Evolutionary conservation across 2,888 invertebrate genomes (phyloP).

Genomic region (Caenorhabditis doughertyi): DNA sequence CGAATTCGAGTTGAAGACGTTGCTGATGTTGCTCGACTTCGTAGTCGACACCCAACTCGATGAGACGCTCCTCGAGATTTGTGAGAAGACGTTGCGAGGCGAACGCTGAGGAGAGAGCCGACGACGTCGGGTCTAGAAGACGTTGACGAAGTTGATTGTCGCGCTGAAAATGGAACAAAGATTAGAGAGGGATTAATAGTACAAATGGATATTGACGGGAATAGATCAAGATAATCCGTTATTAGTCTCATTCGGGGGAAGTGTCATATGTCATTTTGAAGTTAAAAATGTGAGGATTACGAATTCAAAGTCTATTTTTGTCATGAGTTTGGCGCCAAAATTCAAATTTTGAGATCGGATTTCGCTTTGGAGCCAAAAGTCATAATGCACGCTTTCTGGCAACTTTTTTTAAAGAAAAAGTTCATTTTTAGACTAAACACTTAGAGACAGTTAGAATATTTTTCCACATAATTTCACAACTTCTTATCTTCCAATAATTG

Average conservation of each 20-base stretch:
- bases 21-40: slow-evolving; percentile 42
- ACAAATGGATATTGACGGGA: background rate
- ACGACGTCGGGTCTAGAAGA: slow-evolving; percentile 25
- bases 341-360: no score
- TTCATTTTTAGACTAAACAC: background rate
- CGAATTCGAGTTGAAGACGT: slow-evolving; percentile 57
- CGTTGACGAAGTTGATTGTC: slow-evolving; percentile 25
- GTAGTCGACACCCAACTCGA: slow-evolving; percentile 50
- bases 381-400: no score
- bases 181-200: background rate
- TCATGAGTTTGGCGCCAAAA: no score
- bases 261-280: no score
- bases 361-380: no score
- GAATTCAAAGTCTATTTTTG: no score
- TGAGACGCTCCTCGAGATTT: slow-evolving; percentile 29
- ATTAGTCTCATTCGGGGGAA: no score
- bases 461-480: no score
- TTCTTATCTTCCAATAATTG: no score
- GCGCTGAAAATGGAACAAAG: background rate
- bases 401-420: background rate
- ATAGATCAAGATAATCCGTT: no score
- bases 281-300: no score
- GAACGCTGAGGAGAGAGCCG: background rate
- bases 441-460: no score
- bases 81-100: slow-evolving; percentile 7